Conservation (phyloP, 23 tunicate genomes). For the Styela clava region DNA sequence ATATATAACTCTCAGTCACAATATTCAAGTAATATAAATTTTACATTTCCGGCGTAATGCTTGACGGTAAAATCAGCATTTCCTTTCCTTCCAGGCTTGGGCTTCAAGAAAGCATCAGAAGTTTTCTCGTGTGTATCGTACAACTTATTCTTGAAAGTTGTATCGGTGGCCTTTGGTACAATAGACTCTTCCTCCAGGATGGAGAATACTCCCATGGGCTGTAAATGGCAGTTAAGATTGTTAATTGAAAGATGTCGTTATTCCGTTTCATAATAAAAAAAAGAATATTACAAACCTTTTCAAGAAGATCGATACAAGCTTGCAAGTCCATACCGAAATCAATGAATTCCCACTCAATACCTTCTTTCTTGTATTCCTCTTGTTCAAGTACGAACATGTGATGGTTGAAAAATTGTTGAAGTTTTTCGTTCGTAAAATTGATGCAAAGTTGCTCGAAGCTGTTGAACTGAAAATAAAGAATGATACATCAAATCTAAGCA, state of each 20-base stretch:
- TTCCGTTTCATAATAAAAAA: neutral
- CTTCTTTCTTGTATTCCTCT: conserved; percentile 98
- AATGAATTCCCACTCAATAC: conserved; percentile 94
- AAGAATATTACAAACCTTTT: conserved; percentile 52
- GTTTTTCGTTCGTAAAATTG: conserved; percentile 99
- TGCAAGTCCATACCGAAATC: conserved; percentile 98
- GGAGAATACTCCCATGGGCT: conserved; percentile 98
- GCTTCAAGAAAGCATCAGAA: conserved; percentile 74
- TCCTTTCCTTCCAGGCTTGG: conserved; percentile 66
- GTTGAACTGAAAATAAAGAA: conserved; percentile 66
- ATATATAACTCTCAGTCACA: no score
- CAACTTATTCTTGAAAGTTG: conserved; percentile 83
- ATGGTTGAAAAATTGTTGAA: conserved; percentile 99
- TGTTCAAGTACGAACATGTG: conserved; percentile 99
- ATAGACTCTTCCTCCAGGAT: conserved; percentile 96
- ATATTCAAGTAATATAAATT: no score
- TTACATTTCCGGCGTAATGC: conserved; percentile 91
- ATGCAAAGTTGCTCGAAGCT: conserved; percentile 99
- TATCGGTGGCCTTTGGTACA: conserved; percentile 97
- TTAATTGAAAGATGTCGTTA: neutral
- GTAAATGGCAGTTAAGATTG: no score
- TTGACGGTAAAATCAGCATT: conserved; percentile 72
- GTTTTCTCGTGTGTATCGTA: conserved; percentile 78
- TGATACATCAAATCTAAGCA: neutral
- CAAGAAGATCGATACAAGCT: conserved; percentile 90